Evolutionary conservation across 2,113 vertebrate genomes (phyloP), one percentile per base, ranked within the genome.

Genomic region (Arothron firmamentum): DNA sequence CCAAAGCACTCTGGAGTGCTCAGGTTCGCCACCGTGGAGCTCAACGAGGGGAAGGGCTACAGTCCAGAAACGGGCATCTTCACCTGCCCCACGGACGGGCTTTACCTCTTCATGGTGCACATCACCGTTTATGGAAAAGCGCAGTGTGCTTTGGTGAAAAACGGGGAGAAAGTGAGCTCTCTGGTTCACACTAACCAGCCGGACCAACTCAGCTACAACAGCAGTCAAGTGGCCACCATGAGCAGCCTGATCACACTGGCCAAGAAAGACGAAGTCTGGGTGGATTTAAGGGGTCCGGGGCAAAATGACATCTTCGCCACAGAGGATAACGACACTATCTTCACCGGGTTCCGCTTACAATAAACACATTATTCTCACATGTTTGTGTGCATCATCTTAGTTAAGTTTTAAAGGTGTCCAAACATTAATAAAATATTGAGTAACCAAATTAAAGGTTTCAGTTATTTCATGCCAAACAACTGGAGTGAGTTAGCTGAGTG

Each of bases 271-370:
- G 43, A 48, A 21, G 57, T 59, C 17, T 59, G 57, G 57, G n/a
- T 59, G 1, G 19, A 48, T 34, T 14, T 48, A 14, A 19, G 25
- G 19, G 55, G 17, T 9, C 11, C 5, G 12, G 57, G 57, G 3
- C 45, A 23, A 19, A 4, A 31, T 8, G 57, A 59, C 23, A 59
- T 59, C 45, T 59, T 59, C n/a, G 45, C 56, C 16, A 59, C 56
- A 8, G 56, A 48, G 21, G 50, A 52, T 34, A 59, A 59, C 19
- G 57, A 59, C 12, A 59, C 57, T 2, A 34, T 47, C 57, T 59
- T 59, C 12, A 49, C 23, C 12, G 57, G 57, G 45, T 59, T 48
- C 20, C 17, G 12, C 16, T 41, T 42, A 23, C 4, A 19, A 2
- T 62, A n/a, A 43, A 23, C 4, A 6, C 16, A 14, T 5, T 5